These are phyloP conservation scores for Danio aesculapii DNA, from an alignment of 2,797 vertebrate genomes.

Conservation along the genomic window DNA sequence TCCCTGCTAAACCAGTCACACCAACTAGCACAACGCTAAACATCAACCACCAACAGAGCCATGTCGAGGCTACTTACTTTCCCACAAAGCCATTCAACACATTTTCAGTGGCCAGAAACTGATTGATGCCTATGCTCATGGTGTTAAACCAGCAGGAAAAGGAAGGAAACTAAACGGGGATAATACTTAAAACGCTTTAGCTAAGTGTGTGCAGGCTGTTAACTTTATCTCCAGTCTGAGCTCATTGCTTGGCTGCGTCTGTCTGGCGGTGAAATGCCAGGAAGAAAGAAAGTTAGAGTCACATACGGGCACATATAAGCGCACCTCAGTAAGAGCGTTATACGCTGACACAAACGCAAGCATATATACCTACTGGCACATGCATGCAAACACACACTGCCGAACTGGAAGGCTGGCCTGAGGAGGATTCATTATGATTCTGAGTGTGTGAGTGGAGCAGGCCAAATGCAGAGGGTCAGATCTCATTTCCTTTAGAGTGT, in stretches of 20 bases:
- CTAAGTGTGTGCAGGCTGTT: conserved; percentile 36
- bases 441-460: conserved; percentile 30
- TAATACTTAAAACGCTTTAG: conserved; percentile 51
- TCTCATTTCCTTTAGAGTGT: conserved; percentile 53
- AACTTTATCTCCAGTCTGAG: conserved; percentile 49
- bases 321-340: conserved; percentile 7
- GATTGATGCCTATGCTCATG: conserved; percentile 39
- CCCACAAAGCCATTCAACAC: conserved; percentile 33
- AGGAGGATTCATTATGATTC: conserved; percentile 48
- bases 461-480: conserved; percentile 54
- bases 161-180: conserved; percentile 46
- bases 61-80: conserved; percentile 3
- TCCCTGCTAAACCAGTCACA: conserved; percentile 13
- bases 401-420: conserved; percentile 22
- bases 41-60: conserved; percentile 7
- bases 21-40: conserved; percentile 9
- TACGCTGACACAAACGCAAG: conserved; percentile 3
- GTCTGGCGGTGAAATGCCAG: conserved; percentile 19
- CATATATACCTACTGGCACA: not conserved
- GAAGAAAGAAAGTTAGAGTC: conserved; percentile 29
- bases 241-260: conserved; percentile 20
- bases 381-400: conserved; percentile 14
- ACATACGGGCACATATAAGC: conserved; percentile 10
- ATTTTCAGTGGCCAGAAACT: conserved; percentile 41
- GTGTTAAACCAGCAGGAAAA: conserved; percentile 39